phyloP scores from a whole-genome alignment of 2,113 vertebrate genomes.

The Dendrocopos noguchii region DNA sequence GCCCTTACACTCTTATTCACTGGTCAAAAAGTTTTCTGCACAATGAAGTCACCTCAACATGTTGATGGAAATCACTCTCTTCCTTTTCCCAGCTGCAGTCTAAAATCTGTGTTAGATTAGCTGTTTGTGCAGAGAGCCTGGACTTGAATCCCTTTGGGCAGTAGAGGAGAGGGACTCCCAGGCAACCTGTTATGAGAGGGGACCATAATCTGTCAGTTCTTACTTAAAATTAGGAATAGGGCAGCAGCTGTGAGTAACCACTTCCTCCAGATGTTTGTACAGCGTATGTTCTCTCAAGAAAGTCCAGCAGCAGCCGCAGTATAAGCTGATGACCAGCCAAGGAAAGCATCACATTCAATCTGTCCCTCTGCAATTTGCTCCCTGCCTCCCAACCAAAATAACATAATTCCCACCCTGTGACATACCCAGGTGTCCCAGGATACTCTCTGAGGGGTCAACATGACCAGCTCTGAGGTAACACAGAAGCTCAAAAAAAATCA shows the following conservation, averaged over 20 bases:
- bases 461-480: neutral
- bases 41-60: neutral
- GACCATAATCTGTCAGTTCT: neutral
- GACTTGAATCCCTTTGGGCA: neutral
- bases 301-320: neutral
- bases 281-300: neutral
- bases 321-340: neutral
- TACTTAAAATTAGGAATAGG: neutral
- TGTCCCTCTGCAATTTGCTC: neutral
- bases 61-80: neutral
- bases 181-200: neutral
- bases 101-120: neutral
- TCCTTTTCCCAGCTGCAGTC: neutral
- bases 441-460: neutral
- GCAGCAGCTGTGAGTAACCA: neutral
- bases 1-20: neutral
- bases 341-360: neutral
- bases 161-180: neutral
- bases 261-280: neutral
- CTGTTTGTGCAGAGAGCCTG: neutral
- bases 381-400: neutral
- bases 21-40: neutral
- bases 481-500: neutral
- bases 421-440: accelerated
- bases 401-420: neutral